phyloP scores from a whole-genome alignment of 2,113 vertebrate genomes.

The Thryonomys swinderianus region DNA sequence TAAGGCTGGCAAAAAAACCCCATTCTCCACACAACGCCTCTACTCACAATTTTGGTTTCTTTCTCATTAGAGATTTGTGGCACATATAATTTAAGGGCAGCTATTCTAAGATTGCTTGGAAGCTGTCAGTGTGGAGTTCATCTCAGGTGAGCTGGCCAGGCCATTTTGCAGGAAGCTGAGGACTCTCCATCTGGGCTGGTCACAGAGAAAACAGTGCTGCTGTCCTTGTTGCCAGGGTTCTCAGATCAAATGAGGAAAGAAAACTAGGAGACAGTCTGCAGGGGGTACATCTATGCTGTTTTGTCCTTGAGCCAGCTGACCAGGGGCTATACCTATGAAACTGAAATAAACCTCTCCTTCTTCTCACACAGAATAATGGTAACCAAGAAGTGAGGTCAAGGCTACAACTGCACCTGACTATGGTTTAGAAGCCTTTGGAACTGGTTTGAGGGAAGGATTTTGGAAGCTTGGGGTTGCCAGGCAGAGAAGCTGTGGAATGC shows the following conservation, averaged over 20 bases:
- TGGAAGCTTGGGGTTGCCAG: neutral
- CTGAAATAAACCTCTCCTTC: neutral
- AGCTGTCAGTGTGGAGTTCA: neutral
- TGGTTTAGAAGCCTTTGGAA: neutral
- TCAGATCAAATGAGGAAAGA: neutral
- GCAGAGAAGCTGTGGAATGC: neutral
- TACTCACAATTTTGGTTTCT: neutral
- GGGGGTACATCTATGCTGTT: neutral
- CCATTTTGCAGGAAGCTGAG: neutral
- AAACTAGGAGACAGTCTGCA: neutral
- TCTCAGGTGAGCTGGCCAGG: neutral
- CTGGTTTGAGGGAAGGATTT: neutral
- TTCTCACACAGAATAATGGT: neutral
- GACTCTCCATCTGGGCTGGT: neutral
- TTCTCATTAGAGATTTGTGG: neutral
- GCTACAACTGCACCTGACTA: neutral
- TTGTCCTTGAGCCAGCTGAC: neutral
- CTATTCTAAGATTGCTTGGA: neutral
- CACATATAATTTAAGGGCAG: neutral
- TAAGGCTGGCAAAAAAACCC: neutral
- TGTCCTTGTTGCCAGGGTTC: neutral
- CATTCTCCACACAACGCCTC: neutral
- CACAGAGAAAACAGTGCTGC: neutral
- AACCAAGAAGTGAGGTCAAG: neutral
- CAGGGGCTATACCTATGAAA: neutral